Percentiles rank a stretch among this genome's conserved stretches.
phyloP scores from a whole-genome alignment of 1,140 invertebrate species.

The Sarcophaga bullata region DNA sequence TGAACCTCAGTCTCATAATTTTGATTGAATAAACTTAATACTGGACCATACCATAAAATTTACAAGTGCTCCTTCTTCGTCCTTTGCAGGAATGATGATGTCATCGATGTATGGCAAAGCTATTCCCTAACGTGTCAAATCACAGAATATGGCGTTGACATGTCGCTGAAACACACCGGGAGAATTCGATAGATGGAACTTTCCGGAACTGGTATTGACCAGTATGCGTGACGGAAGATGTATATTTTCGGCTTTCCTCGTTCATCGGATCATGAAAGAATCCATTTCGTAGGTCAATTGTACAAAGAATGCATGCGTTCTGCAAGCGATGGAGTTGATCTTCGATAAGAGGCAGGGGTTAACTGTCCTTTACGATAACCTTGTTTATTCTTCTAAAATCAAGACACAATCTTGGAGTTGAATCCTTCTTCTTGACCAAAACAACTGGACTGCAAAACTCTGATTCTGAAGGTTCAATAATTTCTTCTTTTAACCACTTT shows the following conservation, averaged over 20 bases:
- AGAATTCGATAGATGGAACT: slow-evolving; percentile 58
- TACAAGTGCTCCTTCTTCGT: slow-evolving; percentile 49
- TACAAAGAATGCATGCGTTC: too few species aligned
- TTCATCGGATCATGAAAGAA: slow-evolving; percentile 58
- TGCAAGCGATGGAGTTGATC: slow-evolving; percentile 60
- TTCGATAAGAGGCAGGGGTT: slow-evolving; percentile 38
- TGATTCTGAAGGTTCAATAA: slow-evolving; percentile 49
- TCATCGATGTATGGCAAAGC: slow-evolving; percentile 40
- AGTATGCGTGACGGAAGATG: slow-evolving; percentile 64
- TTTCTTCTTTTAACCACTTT: slow-evolving; percentile 50
- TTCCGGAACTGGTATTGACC: slow-evolving; percentile 67
- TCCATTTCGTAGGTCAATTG: slow-evolving; percentile 57
- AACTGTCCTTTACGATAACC: slow-evolving; percentile 34
- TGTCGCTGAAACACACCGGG: slow-evolving; percentile 56
- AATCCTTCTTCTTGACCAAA: slow-evolving; percentile 50
- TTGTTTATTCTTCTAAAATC: slow-evolving; percentile 48
- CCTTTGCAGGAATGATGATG: too few species aligned
- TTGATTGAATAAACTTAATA: too few species aligned
- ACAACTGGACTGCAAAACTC: slow-evolving; percentile 50
- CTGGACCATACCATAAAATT: too few species aligned
- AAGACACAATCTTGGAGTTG: slow-evolving; percentile 43
- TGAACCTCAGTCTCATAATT: too few species aligned
- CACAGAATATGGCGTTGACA: too few species aligned
- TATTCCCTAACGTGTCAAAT: slow-evolving; percentile 54
- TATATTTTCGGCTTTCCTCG: slow-evolving; percentile 51